Evolutionary conservation across 1,140 invertebrate genomes (phyloP).

Genomic region (Agrypnia vestita): DNA sequence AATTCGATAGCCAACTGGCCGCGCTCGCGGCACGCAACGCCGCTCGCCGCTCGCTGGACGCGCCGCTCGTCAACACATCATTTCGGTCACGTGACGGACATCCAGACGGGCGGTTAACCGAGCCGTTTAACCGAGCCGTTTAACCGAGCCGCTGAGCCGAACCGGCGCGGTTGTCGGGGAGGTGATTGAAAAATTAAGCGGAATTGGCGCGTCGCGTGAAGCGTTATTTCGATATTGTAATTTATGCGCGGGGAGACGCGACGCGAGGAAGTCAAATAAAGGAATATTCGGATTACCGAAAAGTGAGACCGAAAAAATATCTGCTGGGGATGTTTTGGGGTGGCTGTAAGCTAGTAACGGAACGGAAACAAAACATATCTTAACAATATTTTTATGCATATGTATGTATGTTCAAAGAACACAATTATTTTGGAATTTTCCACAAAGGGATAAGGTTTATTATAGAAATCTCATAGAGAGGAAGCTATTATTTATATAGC

Average conservation of each 20-base stretch:
- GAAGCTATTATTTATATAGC: too few species aligned
- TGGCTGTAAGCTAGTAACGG: too few species aligned
- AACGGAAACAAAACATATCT: too few species aligned
- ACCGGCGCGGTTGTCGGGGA: not conserved
- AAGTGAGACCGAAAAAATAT: too few species aligned
- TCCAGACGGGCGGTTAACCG: constrained; percentile 22
- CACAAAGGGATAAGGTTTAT: too few species aligned
- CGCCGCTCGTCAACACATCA: not conserved
- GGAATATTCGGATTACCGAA: not conserved
- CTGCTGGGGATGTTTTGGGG: too few species aligned
- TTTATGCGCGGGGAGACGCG: not conserved
- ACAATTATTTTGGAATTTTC: too few species aligned
- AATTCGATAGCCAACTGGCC: constrained; percentile 56
- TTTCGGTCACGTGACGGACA: constrained; percentile 15
- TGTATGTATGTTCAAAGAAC: too few species aligned
- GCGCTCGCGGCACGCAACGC: constrained; percentile 1
- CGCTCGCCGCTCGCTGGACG: not conserved
- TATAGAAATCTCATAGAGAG: too few species aligned
- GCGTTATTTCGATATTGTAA: constrained; percentile 1
- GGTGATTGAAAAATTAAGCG: constrained; percentile 10
- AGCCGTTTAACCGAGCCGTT: not conserved
- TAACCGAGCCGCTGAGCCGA: not conserved
- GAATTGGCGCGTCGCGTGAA: not conserved
- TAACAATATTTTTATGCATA: too few species aligned
- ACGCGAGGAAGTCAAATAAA: not conserved